A percentile compares a stretch with the other conserved stretches of the same genome.
Evolutionary conservation across 2,797 vertebrate species (phyloP).

Genomic region (Poecilia velifera): DNA sequence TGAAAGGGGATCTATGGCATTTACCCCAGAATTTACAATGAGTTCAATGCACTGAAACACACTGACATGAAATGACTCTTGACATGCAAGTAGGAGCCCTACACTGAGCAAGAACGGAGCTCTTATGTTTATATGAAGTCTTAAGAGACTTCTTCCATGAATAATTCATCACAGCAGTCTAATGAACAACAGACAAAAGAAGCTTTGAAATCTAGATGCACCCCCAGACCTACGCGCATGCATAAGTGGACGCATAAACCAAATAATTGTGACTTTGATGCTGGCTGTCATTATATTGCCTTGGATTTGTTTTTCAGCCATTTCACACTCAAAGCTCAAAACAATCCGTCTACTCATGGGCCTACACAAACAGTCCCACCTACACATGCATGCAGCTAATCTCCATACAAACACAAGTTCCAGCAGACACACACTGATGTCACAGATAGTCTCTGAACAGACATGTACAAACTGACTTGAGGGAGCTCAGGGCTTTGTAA

Average conservation of each 20-base stretch:
- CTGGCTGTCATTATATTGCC: constrained; percentile 29
- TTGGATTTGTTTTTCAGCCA: constrained; percentile 37
- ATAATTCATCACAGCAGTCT: constrained; percentile 63
- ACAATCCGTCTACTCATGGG: constrained; percentile 57
- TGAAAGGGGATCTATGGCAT: constrained; percentile 7
- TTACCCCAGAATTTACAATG: not conserved
- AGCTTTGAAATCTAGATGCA: constrained; percentile 46
- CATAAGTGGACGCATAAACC: constrained; percentile 25
- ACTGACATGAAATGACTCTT: constrained; percentile 25
- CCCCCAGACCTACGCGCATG: constrained; percentile 12
- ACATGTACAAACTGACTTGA: constrained; percentile 14
- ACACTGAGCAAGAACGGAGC: constrained; percentile 11
- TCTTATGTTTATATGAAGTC: constrained; percentile 59
- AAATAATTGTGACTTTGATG: constrained; percentile 59
- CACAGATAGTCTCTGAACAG: constrained; percentile 31
- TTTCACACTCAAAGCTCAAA: constrained; percentile 32
- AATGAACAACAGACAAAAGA: constrained; percentile 60
- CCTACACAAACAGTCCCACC: constrained; percentile 51
- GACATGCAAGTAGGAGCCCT: constrained; percentile 15
- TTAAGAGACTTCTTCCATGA: constrained; percentile 51
- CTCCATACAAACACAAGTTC: constrained; percentile 29
- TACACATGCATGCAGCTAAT: constrained; percentile 39
- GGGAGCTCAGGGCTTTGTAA: constrained; percentile 16
- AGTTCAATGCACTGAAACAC: constrained; percentile 10
- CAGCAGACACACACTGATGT: constrained; percentile 22